Evolutionary conservation across 1,140 invertebrate genomes (phyloP).

Genomic region (Phymorhynchus buccinoides): DNA sequence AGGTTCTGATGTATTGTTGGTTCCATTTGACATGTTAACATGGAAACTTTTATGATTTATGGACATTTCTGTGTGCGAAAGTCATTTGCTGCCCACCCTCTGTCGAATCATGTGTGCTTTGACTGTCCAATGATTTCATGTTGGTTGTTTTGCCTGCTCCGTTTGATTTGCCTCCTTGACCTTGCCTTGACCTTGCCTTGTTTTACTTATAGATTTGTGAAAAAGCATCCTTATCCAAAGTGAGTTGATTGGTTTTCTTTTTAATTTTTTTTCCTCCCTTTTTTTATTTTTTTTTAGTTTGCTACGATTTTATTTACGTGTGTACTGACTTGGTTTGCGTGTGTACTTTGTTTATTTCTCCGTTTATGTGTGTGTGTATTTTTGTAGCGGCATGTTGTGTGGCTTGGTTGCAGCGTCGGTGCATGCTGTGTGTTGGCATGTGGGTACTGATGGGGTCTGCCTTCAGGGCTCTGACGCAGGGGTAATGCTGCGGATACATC

Average conservation of each 20-base stretch:
- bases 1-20: background rate
- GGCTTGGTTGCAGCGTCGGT: slow-evolving; percentile 38
- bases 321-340: slow-evolving; percentile 47
- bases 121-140: background rate
- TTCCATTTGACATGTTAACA: background rate
- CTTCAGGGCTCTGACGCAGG: background rate
- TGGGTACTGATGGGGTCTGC: background rate
- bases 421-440: slow-evolving; percentile 47
- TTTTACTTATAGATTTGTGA: slow-evolving; percentile 4
- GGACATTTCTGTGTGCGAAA: background rate
- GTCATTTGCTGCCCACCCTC: background rate
- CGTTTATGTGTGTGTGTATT: background rate
- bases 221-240: slow-evolving; percentile 32
- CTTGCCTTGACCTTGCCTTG: slow-evolving; percentile 16
- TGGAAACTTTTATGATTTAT: background rate
- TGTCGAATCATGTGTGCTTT: background rate
- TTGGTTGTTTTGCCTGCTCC: background rate
- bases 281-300: slow-evolving; percentile 38
- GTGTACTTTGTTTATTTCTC: slow-evolving; percentile 32
- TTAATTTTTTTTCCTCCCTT: background rate
- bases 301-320: slow-evolving; percentile 50
- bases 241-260: slow-evolving; percentile 35
- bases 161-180: slow-evolving; percentile 2
- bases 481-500: background rate
- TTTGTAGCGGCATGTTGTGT: slow-evolving; percentile 2